phyloP scores from a whole-genome alignment of 35 echinoderm and acorn worm species.

The Ophiothrix spiculata region DNA sequence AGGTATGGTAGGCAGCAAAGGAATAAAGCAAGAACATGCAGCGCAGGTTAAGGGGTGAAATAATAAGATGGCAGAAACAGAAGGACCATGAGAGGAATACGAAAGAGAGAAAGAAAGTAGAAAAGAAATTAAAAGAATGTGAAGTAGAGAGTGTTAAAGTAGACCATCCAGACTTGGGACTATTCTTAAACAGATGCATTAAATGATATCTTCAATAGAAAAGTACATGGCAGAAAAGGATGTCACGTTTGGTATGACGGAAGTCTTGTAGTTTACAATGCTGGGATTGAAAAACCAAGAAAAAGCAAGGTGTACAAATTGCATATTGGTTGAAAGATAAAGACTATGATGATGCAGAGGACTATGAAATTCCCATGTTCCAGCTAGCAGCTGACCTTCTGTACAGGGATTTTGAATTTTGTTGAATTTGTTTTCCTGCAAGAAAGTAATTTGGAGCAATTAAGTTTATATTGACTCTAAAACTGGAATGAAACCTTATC shows the following conservation, averaged over 20 bases:
- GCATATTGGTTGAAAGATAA: constrained; percentile 26
- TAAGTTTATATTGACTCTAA: too few species aligned
- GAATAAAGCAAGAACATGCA: too few species aligned
- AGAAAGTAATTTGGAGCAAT: too few species aligned
- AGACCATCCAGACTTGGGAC: not conserved
- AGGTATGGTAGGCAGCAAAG: too few species aligned
- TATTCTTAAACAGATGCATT: too few species aligned
- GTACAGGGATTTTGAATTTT: constrained; percentile 25
- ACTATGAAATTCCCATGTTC: constrained; percentile 21
- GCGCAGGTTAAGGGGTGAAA: too few species aligned
- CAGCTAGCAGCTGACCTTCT: constrained; percentile 28
- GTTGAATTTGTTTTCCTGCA: too few species aligned
- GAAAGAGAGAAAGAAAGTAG: too few species aligned
- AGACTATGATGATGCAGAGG: constrained; percentile 21
- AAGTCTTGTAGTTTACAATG: constrained; percentile 26
- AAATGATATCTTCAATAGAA: constrained; percentile 20
- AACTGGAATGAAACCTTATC: too few species aligned
- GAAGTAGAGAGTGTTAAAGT: not conserved
- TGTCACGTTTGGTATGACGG: constrained; percentile 29
- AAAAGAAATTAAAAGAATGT: not conserved
- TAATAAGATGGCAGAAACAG: too few species aligned
- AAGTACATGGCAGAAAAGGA: constrained; percentile 8
- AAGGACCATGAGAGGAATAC: too few species aligned
- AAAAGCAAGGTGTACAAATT: constrained; percentile 10
- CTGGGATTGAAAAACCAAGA: constrained; percentile 26